Base-by-base conservation (phyloP, 2,797 vertebrate species). In the Acanthurus lineatus region DNA sequence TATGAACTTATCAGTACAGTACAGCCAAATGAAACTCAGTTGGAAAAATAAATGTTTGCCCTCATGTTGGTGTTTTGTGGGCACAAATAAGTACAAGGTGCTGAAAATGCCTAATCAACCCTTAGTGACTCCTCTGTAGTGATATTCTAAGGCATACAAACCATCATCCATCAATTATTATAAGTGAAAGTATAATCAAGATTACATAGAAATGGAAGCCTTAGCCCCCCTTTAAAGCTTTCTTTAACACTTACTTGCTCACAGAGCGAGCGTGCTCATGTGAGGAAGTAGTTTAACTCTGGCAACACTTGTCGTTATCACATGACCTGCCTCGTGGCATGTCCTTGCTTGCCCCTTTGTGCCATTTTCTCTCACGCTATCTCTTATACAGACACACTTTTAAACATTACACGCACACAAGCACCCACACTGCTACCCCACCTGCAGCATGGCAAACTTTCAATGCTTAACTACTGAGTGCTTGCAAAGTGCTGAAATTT, bases 231-330 rank as follows among this genome's bases (percentile, higher is more conserved):
- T 4, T 32, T 32, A 32, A 32, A 32, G 28, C 28, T 32, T 32
- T 32, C 28, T 32, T 32, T 32, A 32, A 32, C 28, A 32, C 28
- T 32, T 32, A 3, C 28, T 32, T 5, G 28, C 17, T 45, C 9
- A 4, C 42, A 25, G 35, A 2, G 32, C 7, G 20, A 7, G 6
- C 9, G 14, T n/a, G 12, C 59, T 42, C 17, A 4, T n/a, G 16
- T 6, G 56, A 82, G 75, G 69, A 86, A 85, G 84, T 76, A 11
- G 45, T 79, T 69, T 62, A 71, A 58, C 72, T 44, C 49, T 2
- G 19, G 1, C 57, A 45, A 72, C 70, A 40, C 59, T 47, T 25
- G 28, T 32, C 4, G 22, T 16, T 12, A 48, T 82, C 57, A 65
- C 47, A 3, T 84, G 76, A 79, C 56, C 63, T 58, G 35, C 42